phyloP scores from a whole-genome alignment of 2,888 invertebrate species.

The Phasia obesa region DNA sequence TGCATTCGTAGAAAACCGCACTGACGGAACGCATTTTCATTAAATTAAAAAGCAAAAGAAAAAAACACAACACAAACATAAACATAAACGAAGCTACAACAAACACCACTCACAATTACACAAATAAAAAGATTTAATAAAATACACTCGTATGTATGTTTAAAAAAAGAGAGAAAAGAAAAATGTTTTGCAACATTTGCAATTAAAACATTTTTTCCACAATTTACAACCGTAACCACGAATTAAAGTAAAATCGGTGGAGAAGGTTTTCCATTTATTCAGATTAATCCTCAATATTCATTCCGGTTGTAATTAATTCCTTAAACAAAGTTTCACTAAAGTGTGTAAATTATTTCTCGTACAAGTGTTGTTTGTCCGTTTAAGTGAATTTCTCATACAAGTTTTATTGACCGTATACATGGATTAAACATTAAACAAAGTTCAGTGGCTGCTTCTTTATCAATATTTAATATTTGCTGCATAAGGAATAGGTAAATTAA shows the following conservation, averaged over 20 bases:
- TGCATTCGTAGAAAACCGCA: slow-evolving; percentile 60
- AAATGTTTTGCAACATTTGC: slow-evolving; percentile 59
- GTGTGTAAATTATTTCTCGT: not conserved
- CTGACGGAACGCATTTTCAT: slow-evolving; percentile 54
- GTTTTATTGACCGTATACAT: not conserved
- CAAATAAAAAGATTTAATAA: slow-evolving; percentile 41
- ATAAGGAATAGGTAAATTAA: no score
- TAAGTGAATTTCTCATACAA: not conserved
- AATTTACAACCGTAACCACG: slow-evolving; percentile 63
- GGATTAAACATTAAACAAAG: not conserved
- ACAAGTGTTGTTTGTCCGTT: not conserved
- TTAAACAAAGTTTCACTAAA: not conserved
- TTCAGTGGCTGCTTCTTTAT: not conserved
- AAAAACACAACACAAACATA: not conserved
- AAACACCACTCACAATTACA: not conserved
- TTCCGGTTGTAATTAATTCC: not conserved
- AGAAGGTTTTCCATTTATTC: slow-evolving; percentile 54
- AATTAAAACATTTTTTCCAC: slow-evolving; percentile 66
- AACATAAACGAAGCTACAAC: not conserved
- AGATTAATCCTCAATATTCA: slow-evolving; percentile 15
- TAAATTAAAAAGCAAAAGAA: slow-evolving; percentile 21
- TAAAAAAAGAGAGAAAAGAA: slow-evolving; percentile 5
- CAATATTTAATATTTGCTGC: not conserved
- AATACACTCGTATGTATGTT: not conserved
- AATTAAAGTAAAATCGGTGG: slow-evolving; percentile 63